Evolutionary conservation across 2,797 vertebrate genomes (phyloP).

Genomic region (Xiphophorus birchmanni): DNA sequence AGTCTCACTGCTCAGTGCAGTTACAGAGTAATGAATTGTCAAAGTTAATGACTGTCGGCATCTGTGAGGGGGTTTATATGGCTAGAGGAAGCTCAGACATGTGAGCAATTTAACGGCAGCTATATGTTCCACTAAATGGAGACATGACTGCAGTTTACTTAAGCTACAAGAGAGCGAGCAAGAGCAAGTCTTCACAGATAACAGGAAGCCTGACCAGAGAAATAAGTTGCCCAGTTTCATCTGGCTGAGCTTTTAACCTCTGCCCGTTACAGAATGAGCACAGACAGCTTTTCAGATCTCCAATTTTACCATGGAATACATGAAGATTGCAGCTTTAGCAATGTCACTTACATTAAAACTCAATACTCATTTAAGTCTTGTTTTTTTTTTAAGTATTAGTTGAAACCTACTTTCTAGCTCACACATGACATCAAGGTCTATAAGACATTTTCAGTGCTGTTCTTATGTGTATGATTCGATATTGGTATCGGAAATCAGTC

Average conservation of each 20-base stretch:
- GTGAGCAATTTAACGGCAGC: not conserved
- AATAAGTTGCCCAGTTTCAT: not conserved
- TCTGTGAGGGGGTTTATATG: not conserved
- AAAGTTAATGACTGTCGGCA: not conserved
- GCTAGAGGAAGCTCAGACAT: not conserved
- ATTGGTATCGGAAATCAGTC: no score
- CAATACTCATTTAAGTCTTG: no score
- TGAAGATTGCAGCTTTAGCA: no score
- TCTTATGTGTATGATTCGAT: not conserved
- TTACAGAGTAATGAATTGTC: not conserved
- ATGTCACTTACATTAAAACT: no score
- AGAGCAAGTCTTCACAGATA: not conserved
- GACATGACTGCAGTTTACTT: not conserved
- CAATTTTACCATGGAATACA: not conserved
- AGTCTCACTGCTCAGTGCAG: not conserved
- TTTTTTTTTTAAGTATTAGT: not conserved
- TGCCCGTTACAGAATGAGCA: not conserved
- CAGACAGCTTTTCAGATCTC: not conserved
- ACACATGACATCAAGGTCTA: not conserved
- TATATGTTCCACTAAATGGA: not conserved
- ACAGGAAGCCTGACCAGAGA: not conserved
- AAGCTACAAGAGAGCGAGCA: not conserved
- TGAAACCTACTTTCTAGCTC: not conserved
- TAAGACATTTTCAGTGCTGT: not conserved
- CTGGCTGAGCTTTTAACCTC: not conserved